phyloP scores from a whole-genome alignment of 53 echinoderm and acorn worm genomes.

The Echinarachnius parma region DNA sequence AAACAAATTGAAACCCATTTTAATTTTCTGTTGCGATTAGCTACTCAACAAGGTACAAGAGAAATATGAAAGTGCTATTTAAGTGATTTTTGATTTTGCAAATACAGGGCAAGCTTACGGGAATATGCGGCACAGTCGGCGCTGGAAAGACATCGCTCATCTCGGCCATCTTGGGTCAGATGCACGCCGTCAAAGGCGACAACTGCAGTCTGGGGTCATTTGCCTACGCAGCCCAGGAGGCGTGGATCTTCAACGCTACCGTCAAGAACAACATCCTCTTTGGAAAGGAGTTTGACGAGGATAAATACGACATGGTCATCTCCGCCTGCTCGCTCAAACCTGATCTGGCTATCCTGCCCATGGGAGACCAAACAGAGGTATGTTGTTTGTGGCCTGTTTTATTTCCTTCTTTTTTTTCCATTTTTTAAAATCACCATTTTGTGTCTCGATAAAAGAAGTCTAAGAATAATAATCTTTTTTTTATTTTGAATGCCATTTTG shows the following conservation, averaged over 20 bases:
- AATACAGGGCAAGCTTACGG: slow-evolving; percentile 78
- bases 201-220: slow-evolving; percentile 66
- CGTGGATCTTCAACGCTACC: slow-evolving; percentile 96
- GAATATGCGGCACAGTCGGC: slow-evolving; percentile 87
- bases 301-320: slow-evolving; percentile 63
- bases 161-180: slow-evolving; percentile 80
- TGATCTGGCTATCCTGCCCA: slow-evolving; percentile 82
- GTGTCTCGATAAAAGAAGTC: too few relatives aligned
- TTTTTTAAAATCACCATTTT: too few relatives aligned
- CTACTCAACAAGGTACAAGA: too few relatives aligned
- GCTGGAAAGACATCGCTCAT: slow-evolving; percentile 89
- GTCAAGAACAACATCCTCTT: slow-evolving; percentile 93
- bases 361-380: slow-evolving; percentile 95
- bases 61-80: too few relatives aligned
- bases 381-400: neutral
- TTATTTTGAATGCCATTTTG: too few relatives aligned
- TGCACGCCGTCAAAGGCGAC: slow-evolving; percentile 80
- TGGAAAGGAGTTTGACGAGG: slow-evolving; percentile 69
- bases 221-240: slow-evolving; percentile 93
- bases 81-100: too few relatives aligned
- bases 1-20: too few relatives aligned
- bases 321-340: slow-evolving; percentile 70
- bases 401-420: too few relatives aligned
- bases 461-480: too few relatives aligned
- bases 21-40: too few relatives aligned